phyloP scores from a whole-genome alignment of 2,797 vertebrate genomes.

The Siniperca obscura region DNA sequence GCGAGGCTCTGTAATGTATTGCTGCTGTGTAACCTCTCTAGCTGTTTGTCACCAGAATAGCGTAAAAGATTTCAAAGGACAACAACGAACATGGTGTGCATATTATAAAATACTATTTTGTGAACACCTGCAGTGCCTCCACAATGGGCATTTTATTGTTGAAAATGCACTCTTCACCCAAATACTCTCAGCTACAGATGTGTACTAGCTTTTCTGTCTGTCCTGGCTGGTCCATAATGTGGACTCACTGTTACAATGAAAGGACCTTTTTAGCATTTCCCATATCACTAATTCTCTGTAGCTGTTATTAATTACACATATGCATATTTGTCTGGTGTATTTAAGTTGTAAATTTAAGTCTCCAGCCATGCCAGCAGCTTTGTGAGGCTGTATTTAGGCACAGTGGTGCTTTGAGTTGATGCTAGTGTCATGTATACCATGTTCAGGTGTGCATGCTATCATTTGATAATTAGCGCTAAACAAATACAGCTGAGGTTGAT shows the following conservation, averaged over 20 bases:
- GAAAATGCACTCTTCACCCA: neutral
- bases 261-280: no score
- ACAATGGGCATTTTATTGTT: neutral
- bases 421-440: no score
- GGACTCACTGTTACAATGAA: no score
- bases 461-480: neutral
- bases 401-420: no score
- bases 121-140: conserved; percentile 9
- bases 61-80: neutral
- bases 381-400: no score
- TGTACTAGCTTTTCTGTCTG: neutral
- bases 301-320: no score
- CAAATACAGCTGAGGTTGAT: no score
- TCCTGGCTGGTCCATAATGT: neutral
- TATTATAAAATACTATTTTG: neutral
- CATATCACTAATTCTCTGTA: no score
- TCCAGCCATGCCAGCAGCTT: no score
- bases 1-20: neutral
- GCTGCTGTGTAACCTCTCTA: neutral
- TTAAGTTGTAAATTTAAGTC: no score
- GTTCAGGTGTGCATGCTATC: no score
- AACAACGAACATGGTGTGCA: neutral
- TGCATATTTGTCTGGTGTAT: no score
- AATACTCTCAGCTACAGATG: neutral
- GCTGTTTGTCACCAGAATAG: neutral